Base-by-base conservation (phyloP, 2,113 vertebrate species). In the Corvus hawaiiensis region DNA sequence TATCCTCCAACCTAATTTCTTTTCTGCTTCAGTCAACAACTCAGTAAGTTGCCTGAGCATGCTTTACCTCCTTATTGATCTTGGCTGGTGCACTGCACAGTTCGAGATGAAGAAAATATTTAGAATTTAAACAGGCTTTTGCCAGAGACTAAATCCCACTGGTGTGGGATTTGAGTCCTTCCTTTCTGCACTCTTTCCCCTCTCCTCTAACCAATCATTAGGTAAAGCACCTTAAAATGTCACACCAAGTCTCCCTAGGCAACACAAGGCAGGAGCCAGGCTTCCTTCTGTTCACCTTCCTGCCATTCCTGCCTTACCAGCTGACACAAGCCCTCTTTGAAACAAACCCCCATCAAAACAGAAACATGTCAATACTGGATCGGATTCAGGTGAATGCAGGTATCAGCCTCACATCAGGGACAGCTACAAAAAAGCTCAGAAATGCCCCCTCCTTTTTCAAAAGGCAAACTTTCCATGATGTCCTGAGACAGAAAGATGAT, bases 321-420 rank as follows among this genome's bases (percentile, higher is more conserved):
- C 18, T 44, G 48, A 56, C 32, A 51, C 0, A 0, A 85, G 4
- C 4, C 35, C 30, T 10, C 58, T 27, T 26, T 11, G 14, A 73
- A 83, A 80, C 37, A 64, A 89, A 64, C 11, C 22, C 22, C 17
- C 39, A 48, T 2, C 35, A 28, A 63, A 83, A n/a, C 10, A 58
- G n/a, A 55, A 30, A 26, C 59, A 13, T 23, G 56, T 17, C 46
- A 61, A 10, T 10, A 43, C 5, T 61, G 46, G 32, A 71, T 2
- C 43, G 32, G 23, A 35, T 23, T 52, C 20, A 35, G 37, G 6
- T 27, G 18, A 64, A 59, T 30, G 15, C 55, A 81, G 12, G 2
- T 16, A 16, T 11, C n/a, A 68, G 33, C 39, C n/a, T 75, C 39
- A 27, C 0, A 0, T 28, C 13, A 51, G 16, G 39, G 11, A 85